Evolutionary conservation across 2,113 vertebrate species (phyloP).

Genomic region (Pelobates fuscus): DNA sequence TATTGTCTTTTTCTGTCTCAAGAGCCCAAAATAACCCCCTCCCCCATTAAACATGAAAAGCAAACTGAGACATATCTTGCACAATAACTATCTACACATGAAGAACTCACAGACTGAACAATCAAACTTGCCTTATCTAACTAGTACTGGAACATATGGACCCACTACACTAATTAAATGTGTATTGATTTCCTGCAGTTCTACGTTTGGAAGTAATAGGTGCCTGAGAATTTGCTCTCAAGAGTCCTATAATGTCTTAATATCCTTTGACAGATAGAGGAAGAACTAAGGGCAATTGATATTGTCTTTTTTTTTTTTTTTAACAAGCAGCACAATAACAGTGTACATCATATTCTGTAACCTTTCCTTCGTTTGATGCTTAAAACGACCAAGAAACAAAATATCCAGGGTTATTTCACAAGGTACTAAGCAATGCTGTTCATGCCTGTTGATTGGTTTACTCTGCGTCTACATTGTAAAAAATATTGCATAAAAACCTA

Average conservation of each 20-base stretch:
- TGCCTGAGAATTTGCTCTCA: slow-evolving; percentile 15
- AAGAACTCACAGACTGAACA: slow-evolving; percentile 75
- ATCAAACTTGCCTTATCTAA: slow-evolving; percentile 55
- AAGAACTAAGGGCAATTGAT: background rate
- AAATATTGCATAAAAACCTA: too few species aligned
- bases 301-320: background rate
- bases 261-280: slow-evolving; percentile 15
- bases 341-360: too few species aligned
- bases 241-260: slow-evolving; percentile 26
- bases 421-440: too few species aligned
- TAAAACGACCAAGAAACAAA: too few species aligned
- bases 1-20: slow-evolving; percentile 65
- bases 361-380: too few species aligned
- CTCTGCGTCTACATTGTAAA: too few species aligned
- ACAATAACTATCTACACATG: slow-evolving; percentile 77
- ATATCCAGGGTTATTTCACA: too few species aligned
- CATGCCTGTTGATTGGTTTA: too few species aligned
- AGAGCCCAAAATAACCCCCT: slow-evolving; percentile 66
- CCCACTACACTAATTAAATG: slow-evolving; percentile 38
- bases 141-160: slow-evolving; percentile 30
- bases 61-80: slow-evolving; percentile 72
- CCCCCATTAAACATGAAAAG: slow-evolving; percentile 75
- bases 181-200: slow-evolving; percentile 39
- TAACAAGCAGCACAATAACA: background rate
- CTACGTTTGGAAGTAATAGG: slow-evolving; percentile 33